Evolutionary conservation across 2,888 invertebrate genomes (phyloP), one percentile per base, ranked within the genome.

Genomic region (Blastobasis lacticolella): DNA sequence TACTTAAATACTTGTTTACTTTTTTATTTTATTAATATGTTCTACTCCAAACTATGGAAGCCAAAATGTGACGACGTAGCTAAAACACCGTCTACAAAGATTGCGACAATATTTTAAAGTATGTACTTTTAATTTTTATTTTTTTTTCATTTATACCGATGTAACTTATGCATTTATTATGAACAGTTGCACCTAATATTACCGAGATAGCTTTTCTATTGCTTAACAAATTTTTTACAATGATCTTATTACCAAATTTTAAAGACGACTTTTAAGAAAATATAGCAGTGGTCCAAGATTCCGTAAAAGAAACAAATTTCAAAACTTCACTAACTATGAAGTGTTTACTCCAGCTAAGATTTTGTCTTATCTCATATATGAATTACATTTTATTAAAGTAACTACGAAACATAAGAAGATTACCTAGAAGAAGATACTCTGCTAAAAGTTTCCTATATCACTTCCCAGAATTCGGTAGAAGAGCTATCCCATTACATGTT

Each of bases 21-120:
- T 54, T 51, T 54, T 55, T 51, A 59, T 62, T 48, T 63, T 56
- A 58, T 79, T 42, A 40, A 8, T 40, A 40, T 42, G 42, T 42
- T 23, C 42, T 82, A 81, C 79, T 71, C 78, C 73, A 83, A 78
- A 70, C 82, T 85, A 85, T 87, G 86, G 86, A 87, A 87, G 86
- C 86, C 87, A 81, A 83, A 80, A 75, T 59, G 59, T 72, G 76
- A 74, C 70, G 73, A 71, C 62, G 68, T 65, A 67, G 64, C 76
- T 73, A 75, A 59, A 64, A 71, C 73, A 56, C 60, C 74, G 73
- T 64, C 78, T 67, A 73, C 73, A 69, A 75, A 74, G 73, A 76
- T 23, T 71, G 77, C 75, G 69, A 69, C 57, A 70, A 64, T 64
- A 54, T 57, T 62, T 61, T 62, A 59, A 58, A 59, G 63, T 56